Base-by-base conservation (phyloP, 2,888 invertebrate genomes). In the Hirtodrosophila confusa region DNA sequence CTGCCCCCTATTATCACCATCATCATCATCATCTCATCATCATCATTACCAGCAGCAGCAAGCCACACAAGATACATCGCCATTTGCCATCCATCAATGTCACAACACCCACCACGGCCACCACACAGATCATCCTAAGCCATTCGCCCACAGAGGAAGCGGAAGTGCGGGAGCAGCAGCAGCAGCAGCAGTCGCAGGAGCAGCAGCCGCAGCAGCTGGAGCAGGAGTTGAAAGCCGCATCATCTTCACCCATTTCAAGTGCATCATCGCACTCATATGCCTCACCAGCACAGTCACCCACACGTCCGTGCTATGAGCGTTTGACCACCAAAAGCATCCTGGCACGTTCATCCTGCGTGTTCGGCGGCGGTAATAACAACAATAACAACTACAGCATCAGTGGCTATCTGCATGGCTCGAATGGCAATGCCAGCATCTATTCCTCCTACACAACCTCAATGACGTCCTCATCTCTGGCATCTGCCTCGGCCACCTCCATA, bases 311-410 rank as follows among this genome's bases (percentile, higher is more conserved):
- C 68, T 85, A 79, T 48, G 75, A 79, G 24, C 84, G 67, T 6
- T 44, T 90, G 17, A 80, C 86, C 60, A 90, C 90, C 37, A 89
- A 88, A 69, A 78, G 83, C 76, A 88, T 90, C 58, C 68, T 90
- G 69, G 88, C 84, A 57, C 88, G 86, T 53, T 78, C 75, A 63
- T 60, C 76, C 65, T 47, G 57, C 44, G 49, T 29, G 45, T 11
- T 50, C 24, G 41, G 35, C 29, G 31, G 23, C 37, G 27, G 27
- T 39, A 56, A 54, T 27, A 37, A 56, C 41, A 43, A 55, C 44
- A 71, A 51, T 55, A 76, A 62, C 54, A 68, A 69, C 77, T 71
- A 62, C 67, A 71, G 73, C 80, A 74, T 83, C 74, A 80, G 75
- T 44, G 80, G 79, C 77, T 88, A 88, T 61, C 74, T 89, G 88